Evolutionary conservation across 2,888 invertebrate genomes (phyloP), one percentile per base, ranked within the genome.

Genomic region (Lumbricus terrestris): DNA sequence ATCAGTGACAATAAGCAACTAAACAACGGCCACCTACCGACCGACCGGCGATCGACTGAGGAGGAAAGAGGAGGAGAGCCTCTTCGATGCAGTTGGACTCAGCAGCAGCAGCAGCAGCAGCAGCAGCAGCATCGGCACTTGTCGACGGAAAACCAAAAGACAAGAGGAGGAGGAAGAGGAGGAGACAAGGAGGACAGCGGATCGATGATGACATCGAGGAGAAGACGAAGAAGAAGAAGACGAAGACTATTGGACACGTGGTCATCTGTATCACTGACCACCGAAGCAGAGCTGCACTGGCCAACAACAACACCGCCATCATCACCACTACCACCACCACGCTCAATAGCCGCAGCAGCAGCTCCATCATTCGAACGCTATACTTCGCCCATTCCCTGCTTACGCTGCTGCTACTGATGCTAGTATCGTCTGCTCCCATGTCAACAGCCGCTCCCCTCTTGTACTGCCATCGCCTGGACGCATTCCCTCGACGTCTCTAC

Each of bases 401-500:
- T 18, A 47, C 47, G 47, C 29, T 29, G 1, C 54, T 54, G 54
- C 54, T 54, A n/a, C 29, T 69, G 69, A 8, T n/a, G 18, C 34
- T 34, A n/a, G n/a, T n/a, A 18, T 42, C 85, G 85, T 85, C 85
- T 35, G 85, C 35, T 34, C 85, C 34, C 85, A 23, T 35, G 85
- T 34, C 85, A 85, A 85, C 37, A 5, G 85, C 85, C 23, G 85
- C 85, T 85, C n/a, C n/a, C 85, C 85, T 85, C 85, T 85, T 85
- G 20, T 85, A 85, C 37, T 85, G 85, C 37, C 85, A 85, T 37
- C 85, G 85, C 1, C 23, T 85, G 35, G 85, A 85, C 85, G 85
- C 85, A 85, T 35, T 33, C 85, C 85, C 85, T 85, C 85, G 85
- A 34, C 85, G 85, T 20, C 85, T 85, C 34, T 85, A 85, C 85